Percentiles rank a stretch among this genome's conserved stretches.
phyloP scores from a whole-genome alignment of 2,888 invertebrate genomes.

The Piscicola geometra region DNA sequence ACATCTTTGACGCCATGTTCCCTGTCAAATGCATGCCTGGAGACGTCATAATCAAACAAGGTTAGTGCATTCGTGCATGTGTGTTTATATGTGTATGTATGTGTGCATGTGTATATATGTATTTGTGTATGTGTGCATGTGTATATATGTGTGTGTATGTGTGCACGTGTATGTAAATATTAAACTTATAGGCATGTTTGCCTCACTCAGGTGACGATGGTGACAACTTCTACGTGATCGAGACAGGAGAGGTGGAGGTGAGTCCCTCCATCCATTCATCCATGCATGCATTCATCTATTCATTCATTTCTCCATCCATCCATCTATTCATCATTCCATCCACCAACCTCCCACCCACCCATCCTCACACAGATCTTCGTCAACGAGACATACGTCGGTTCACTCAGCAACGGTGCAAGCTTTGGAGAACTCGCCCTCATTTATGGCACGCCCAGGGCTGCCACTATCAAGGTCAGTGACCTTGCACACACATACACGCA shows the following conservation, averaged over 20 bases:
- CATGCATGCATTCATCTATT: too few relatives aligned
- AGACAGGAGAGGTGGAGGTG: constrained; percentile 89
- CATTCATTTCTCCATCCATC: too few relatives aligned
- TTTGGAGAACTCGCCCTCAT: constrained; percentile 98
- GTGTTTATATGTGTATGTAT: constrained; percentile 34
- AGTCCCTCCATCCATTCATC: constrained; percentile 42
- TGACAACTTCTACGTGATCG: constrained; percentile 98
- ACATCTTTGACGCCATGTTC: constrained; percentile 75
- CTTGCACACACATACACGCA: not conserved
- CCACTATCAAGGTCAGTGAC: constrained; percentile 73
- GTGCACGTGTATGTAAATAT: constrained; percentile 30
- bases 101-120: constrained; percentile 36
- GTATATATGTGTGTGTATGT: constrained; percentile 36
- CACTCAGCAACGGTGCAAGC: constrained; percentile 93
- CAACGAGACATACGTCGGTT: constrained; percentile 70
- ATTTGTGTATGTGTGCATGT: constrained; percentile 38
- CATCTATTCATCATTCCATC: too few relatives aligned
- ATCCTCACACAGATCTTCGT: constrained; percentile 53
- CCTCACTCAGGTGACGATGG: constrained; percentile 74
- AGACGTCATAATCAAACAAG: constrained; percentile 90
- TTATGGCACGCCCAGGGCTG: constrained; percentile 97
- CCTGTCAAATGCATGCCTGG: constrained; percentile 88
- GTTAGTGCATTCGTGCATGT: constrained; percentile 1
- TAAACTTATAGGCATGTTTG: not conserved
- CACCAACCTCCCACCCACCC: too few relatives aligned